phyloP scores from a whole-genome alignment of 2,113 vertebrate species.

The Stegastes partitus region DNA sequence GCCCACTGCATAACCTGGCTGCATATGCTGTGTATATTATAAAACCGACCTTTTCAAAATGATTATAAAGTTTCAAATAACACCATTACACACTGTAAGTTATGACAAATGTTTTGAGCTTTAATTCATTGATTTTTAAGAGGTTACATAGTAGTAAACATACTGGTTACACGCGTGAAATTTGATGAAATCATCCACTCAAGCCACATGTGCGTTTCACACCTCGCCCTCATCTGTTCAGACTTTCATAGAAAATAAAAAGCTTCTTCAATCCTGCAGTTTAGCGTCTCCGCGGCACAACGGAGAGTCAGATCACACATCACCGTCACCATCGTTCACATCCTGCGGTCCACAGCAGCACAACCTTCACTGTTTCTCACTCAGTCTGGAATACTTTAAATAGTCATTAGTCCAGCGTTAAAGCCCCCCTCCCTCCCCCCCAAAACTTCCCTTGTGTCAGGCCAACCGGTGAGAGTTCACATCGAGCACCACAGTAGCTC shows the following conservation, averaged over 20 bases:
- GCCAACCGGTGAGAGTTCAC: slow-evolving; percentile 48
- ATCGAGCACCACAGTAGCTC: slow-evolving; percentile 64
- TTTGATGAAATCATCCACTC: slow-evolving; percentile 70
- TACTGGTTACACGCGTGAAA: slow-evolving; percentile 76
- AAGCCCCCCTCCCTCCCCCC: neutral
- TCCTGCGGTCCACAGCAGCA: slow-evolving; percentile 36
- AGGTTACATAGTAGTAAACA: slow-evolving; percentile 82
- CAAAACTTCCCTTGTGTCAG: slow-evolving; percentile 25
- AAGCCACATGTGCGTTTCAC: slow-evolving; percentile 41
- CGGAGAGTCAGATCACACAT: slow-evolving; percentile 32
- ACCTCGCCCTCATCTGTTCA: slow-evolving; percentile 49
- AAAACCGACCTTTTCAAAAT: neutral
- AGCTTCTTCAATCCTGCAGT: slow-evolving; percentile 20
- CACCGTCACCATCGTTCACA: neutral
- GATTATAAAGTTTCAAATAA: neutral
- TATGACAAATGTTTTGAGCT: slow-evolving; percentile 78
- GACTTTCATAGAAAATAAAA: slow-evolving; percentile 45
- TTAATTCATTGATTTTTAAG: slow-evolving; percentile 80
- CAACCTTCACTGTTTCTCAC: slow-evolving; percentile 13
- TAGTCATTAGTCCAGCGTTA: slow-evolving; percentile 18
- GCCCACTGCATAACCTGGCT: no score
- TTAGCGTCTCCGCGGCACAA: neutral
- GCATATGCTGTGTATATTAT: no score
- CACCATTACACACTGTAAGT: neutral
- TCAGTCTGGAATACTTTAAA: slow-evolving; percentile 49